Evolutionary conservation across 2,113 vertebrate genomes (phyloP).

Genomic region (Tragelaphus buxtoni): DNA sequence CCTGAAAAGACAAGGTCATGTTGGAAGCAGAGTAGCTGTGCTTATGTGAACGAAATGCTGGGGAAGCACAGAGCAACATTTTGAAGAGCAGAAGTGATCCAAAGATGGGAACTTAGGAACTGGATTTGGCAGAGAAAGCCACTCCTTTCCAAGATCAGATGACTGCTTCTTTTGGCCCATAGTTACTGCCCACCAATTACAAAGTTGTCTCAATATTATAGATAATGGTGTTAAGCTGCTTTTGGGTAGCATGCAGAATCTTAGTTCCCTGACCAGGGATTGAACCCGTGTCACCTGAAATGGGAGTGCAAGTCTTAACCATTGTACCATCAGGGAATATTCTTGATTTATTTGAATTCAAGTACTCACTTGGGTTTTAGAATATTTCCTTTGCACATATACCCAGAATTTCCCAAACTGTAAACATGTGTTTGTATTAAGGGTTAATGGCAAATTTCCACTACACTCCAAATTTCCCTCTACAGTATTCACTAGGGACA

Average conservation of each 20-base stretch:
- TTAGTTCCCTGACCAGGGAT: neutral
- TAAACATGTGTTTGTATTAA: neutral
- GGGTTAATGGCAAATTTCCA: neutral
- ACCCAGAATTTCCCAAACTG: neutral
- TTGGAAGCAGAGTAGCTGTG: constrained; percentile 7
- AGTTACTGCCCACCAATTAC: too few relatives aligned
- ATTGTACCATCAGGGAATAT: neutral
- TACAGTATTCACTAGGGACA: neutral
- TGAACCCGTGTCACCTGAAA: neutral
- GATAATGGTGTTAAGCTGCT: neutral
- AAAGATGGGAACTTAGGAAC: neutral
- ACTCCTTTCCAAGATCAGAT: neutral
- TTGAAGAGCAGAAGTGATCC: neutral
- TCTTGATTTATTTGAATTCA: neutral
- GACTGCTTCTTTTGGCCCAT: neutral
- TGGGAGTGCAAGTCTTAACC: neutral
- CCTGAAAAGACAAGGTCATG: constrained; percentile 76
- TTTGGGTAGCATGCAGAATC: neutral
- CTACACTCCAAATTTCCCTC: neutral
- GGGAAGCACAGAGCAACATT: neutral
- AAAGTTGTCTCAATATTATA: neutral
- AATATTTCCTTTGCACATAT: neutral
- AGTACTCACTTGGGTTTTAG: neutral
- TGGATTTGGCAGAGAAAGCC: neutral
- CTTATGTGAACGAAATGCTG: neutral